Conservation (phyloP, 2,113 vertebrate species). For the Verasper variegatus region DNA sequence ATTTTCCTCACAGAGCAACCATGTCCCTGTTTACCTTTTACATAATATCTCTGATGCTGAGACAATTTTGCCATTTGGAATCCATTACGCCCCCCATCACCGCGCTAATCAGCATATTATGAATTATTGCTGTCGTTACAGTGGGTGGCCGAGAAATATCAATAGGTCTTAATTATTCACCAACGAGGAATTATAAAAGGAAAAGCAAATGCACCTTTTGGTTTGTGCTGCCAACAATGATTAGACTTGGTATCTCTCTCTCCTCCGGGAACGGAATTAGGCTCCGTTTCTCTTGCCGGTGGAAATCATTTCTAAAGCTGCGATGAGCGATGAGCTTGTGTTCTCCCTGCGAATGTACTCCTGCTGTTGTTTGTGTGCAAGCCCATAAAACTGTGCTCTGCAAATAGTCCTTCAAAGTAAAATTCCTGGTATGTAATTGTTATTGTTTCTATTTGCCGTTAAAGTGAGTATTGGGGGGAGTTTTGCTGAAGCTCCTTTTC, state of each 20-base stretch:
- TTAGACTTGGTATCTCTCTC: conserved; percentile 40
- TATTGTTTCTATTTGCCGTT: conserved; percentile 12
- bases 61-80: conserved; percentile 33
- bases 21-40: conserved; percentile 19
- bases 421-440: conserved; percentile 18
- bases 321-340: conserved; percentile 45
- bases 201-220: conserved; percentile 64
- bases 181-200: conserved; percentile 60
- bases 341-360: neutral
- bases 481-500: neutral
- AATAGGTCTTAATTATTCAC: conserved; percentile 75
- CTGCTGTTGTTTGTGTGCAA: conserved; percentile 20
- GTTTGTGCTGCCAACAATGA: conserved; percentile 57
- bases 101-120: conserved; percentile 70
- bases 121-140: conserved; percentile 73
- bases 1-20: neutral
- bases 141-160: conserved; percentile 63
- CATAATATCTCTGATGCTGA: conserved; percentile 47
- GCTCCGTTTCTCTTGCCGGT: neutral
- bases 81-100: conserved; percentile 41
- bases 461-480: neutral
- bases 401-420: neutral
- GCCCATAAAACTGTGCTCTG: conserved; percentile 26
- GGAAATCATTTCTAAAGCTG: conserved; percentile 27
- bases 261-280: conserved; percentile 13